phyloP scores from a whole-genome alignment of 1,140 invertebrate genomes.

The Bathynomus jamesi region DNA sequence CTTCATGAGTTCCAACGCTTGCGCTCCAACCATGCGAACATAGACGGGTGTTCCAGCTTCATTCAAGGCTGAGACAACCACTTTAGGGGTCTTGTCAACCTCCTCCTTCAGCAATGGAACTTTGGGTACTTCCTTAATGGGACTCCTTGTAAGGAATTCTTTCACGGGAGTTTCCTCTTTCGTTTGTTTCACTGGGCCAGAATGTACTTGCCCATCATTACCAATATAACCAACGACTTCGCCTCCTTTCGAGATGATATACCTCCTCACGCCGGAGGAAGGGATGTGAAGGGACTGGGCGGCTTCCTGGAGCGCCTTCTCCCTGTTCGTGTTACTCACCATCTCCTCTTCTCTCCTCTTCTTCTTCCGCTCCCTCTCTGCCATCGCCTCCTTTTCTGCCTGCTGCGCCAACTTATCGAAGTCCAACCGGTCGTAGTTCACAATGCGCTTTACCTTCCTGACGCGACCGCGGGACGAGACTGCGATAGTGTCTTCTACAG shows the following conservation, averaged over 20 bases:
- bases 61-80: constrained; percentile 32
- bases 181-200: constrained; percentile 4
- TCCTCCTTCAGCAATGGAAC: background rate
- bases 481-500: constrained; percentile 26
- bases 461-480: constrained; percentile 30
- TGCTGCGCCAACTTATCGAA: constrained; percentile 34
- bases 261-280: constrained; percentile 23
- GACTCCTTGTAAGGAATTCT: background rate
- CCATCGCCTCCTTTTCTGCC: constrained; percentile 27
- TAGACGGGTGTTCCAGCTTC: constrained; percentile 27
- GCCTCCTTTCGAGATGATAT: constrained; percentile 29
- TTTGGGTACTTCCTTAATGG: background rate
- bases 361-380: constrained; percentile 24
- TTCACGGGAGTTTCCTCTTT: constrained; percentile 11
- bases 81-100: constrained; percentile 9
- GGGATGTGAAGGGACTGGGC: constrained; percentile 3
- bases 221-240: constrained; percentile 32
- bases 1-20: constrained; percentile 30
- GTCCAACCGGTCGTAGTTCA: constrained; percentile 35
- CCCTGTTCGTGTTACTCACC: constrained; percentile 16
- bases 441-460: constrained; percentile 33
- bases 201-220: constrained; percentile 30
- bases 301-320: constrained; percentile 6
- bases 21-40: constrained; percentile 30
- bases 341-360: constrained; percentile 25